Evolutionary conservation across 1,140 invertebrate species (phyloP), one percentile per base, ranked within the genome.

Genomic region (Lethrus apterus): DNA sequence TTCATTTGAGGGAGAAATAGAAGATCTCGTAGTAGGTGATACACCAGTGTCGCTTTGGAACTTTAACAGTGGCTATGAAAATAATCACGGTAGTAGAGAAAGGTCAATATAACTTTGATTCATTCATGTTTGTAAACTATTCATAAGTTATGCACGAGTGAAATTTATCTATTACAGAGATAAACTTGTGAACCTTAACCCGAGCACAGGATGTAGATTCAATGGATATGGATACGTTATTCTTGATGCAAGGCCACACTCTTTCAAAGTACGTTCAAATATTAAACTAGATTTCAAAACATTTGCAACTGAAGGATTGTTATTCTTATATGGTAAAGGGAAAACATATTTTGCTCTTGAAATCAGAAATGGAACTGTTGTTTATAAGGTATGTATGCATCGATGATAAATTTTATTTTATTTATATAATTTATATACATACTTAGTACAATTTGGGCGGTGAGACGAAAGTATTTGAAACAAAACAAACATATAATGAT

Each of bases 11-110:
- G 96, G 96, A 2, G 76, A 84, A 55, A 86, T 98, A 48, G 93
- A 98, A 63, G 89, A 93, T 40, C 65, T 98, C 0, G 76, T 81
- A 36, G 85, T 98, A 52, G 93, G 93, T 11, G 88, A 92, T 20
- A 82, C 81, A 9, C 84, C 82, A 2, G 78, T 98, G 10, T 93
- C 93, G 0, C 73, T 98, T 10, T 98, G 94, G 94, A 98, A 98
- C 70, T 95, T 95, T 58, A 56, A 56, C 9, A 80, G 85, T 30
- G 83, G 78, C 17, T 81, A 83, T 24, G 83, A 87, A 24, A 88
- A 90, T 42, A 70, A 80, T 33, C 69, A 80, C 50, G 86, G 82
- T 4, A 84, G 87, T 0, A 59, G 69, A 9, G 82, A 86, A 60
- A 82, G 86, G 81, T 83, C n/a, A n/a, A n/a, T n/a, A n/a, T n/a